Conservation (phyloP, 2,888 invertebrate genomes). For the Pterostichus madidus region DNA sequence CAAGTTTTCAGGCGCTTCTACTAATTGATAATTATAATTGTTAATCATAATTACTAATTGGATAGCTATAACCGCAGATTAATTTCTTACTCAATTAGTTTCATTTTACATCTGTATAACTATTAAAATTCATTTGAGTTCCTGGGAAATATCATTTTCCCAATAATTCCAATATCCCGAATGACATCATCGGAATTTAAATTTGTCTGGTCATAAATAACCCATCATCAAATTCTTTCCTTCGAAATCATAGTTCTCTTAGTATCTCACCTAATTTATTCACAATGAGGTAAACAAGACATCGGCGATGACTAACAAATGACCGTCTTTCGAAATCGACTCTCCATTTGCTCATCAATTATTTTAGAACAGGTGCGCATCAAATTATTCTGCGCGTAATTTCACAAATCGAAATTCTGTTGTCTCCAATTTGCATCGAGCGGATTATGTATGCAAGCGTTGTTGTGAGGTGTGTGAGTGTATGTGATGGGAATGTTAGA, state of each 20-base stretch:
- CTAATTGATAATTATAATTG: too few relatives aligned
- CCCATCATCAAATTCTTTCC: slow-evolving; percentile 31
- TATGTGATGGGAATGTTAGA: not conserved
- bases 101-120: too few relatives aligned
- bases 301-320: slow-evolving; percentile 34
- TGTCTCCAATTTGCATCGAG: not conserved
- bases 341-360: slow-evolving; percentile 43
- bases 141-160: not conserved
- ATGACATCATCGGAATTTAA: slow-evolving; percentile 36
- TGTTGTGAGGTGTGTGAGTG: not conserved
- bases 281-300: slow-evolving; percentile 39
- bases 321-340: slow-evolving; percentile 32
- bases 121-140: not conserved
- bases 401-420: slow-evolving; percentile 18
- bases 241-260: not conserved
- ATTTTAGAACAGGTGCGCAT: slow-evolving; percentile 37
- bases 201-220: slow-evolving; percentile 15
- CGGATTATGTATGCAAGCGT: not conserved
- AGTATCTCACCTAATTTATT: slow-evolving; percentile 46
- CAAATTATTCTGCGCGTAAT: slow-evolving; percentile 4
- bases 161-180: not conserved
- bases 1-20: too few relatives aligned
- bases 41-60: too few relatives aligned
- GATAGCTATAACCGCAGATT: too few relatives aligned
- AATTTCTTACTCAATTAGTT: too few relatives aligned